These are phyloP conservation scores for Equus quagga DNA, from an alignment of 2,113 vertebrate species.

Conservation along the genomic window DNA sequence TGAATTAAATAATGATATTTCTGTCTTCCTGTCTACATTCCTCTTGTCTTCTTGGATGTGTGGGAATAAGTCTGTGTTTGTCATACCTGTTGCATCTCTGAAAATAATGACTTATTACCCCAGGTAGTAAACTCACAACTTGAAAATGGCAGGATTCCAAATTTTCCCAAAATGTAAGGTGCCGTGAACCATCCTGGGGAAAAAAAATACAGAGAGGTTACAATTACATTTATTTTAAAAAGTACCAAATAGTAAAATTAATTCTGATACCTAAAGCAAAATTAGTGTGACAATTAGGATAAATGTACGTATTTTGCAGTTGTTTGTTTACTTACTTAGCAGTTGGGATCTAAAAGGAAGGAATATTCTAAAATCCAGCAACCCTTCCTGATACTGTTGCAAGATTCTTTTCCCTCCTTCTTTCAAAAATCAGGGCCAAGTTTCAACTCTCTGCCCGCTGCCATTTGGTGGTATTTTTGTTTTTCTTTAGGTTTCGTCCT, in stretches of 20 bases:
- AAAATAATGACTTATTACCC: neutral
- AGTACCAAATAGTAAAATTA: neutral
- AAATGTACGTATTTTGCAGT: neutral
- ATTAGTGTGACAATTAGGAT: neutral
- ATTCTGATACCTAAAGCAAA: neutral
- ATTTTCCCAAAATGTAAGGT: neutral
- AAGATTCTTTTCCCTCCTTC: accelerated
- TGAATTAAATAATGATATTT: neutral
- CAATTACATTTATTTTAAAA: neutral
- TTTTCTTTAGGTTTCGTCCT: constrained; percentile 58
- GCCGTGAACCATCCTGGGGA: neutral
- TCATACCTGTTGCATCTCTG: neutral
- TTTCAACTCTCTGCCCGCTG: neutral
- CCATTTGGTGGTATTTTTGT: constrained; percentile 31
- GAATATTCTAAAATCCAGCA: neutral
- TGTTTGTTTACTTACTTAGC: neutral
- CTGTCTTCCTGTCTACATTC: neutral
- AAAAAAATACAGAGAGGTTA: neutral
- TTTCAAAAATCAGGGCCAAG: neutral
- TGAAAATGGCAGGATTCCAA: neutral
- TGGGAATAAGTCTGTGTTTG: neutral
- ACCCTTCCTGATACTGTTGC: neutral
- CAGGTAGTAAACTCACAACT: neutral
- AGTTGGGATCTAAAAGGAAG: neutral
- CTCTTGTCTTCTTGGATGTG: neutral